Conservation (phyloP, 2,113 vertebrate species). For the Tympanuchus pallidicinctus region DNA sequence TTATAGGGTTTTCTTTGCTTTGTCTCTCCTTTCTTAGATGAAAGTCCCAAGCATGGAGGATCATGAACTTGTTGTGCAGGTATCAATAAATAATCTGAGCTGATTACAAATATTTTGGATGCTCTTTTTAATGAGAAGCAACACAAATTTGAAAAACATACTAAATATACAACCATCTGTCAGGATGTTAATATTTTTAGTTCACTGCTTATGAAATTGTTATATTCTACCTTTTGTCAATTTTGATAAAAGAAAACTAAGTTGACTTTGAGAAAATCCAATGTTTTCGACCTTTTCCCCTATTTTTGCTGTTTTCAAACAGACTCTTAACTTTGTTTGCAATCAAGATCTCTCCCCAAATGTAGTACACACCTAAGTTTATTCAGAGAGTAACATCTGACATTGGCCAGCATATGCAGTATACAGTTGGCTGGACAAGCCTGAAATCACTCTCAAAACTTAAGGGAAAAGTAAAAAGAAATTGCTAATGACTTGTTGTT, state of each 20-base stretch:
- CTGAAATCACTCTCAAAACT: constrained; percentile 7
- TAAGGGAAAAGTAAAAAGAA: constrained; percentile 8
- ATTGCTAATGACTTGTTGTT: background rate
- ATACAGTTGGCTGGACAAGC: background rate
- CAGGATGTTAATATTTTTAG: background rate
- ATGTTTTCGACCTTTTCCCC: background rate
- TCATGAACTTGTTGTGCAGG: background rate
- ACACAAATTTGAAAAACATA: background rate
- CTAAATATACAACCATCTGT: constrained; percentile 38
- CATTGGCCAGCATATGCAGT: background rate
- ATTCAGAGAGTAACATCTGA: background rate
- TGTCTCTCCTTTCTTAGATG: background rate
- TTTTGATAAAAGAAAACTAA: constrained; percentile 8
- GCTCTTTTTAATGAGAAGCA: constrained; percentile 5
- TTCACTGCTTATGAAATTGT: background rate
- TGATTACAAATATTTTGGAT: constrained; percentile 19
- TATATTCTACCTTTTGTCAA: background rate
- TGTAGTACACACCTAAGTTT: background rate
- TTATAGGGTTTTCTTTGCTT: background rate
- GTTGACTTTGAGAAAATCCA: background rate
- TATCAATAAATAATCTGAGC: constrained; percentile 19
- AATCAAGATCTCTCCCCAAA: background rate
- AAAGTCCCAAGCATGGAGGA: background rate
- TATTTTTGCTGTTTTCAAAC: background rate
- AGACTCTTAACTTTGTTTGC: background rate